A percentile compares a stretch with the other conserved stretches of the same genome.
phyloP scores from a whole-genome alignment of 2,888 invertebrate species.

The Drosophila vallismaia region DNA sequence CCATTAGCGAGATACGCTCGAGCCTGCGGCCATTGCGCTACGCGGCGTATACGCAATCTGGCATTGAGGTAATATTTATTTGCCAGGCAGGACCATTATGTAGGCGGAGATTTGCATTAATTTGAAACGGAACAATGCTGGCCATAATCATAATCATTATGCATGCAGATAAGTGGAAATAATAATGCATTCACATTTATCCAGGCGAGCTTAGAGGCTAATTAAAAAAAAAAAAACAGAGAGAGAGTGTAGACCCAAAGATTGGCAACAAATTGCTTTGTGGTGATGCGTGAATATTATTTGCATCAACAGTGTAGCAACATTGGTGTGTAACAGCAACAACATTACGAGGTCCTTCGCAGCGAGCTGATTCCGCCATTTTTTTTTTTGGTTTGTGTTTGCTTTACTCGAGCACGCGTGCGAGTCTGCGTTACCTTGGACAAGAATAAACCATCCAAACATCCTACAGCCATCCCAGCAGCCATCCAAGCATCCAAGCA shows the following conservation, averaged over 20 bases:
- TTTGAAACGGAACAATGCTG: constrained; percentile 40
- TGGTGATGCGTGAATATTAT: constrained; percentile 41
- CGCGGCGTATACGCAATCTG: constrained; percentile 65
- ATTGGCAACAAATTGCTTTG: constrained; percentile 45
- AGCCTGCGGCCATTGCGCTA: constrained; percentile 29
- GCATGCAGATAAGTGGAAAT: constrained; percentile 44
- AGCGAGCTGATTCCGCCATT: constrained; percentile 24
- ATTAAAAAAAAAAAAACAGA: constrained; percentile 36
- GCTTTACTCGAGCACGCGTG: constrained; percentile 33
- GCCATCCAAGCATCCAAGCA: constrained; percentile 21
- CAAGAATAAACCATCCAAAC: constrained; percentile 43
- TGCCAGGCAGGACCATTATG: background rate
- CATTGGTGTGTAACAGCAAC: constrained; percentile 36
- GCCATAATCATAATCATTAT: constrained; percentile 58
- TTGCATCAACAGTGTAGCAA: constrained; percentile 12
- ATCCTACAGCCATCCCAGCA: constrained; percentile 31
- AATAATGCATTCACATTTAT: constrained; percentile 38
- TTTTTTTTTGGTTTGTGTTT: constrained; percentile 23
- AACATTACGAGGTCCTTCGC: constrained; percentile 21
- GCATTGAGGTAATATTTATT: constrained; percentile 39
- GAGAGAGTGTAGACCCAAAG: constrained; percentile 20
- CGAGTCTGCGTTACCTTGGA: constrained; percentile 41
- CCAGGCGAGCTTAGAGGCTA: constrained; percentile 52
- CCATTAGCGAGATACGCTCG: constrained; percentile 64
- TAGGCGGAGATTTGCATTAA: constrained; percentile 26